Evolutionary conservation across 1,140 invertebrate species (phyloP).

Genomic region (Drosophila biarmipes): DNA sequence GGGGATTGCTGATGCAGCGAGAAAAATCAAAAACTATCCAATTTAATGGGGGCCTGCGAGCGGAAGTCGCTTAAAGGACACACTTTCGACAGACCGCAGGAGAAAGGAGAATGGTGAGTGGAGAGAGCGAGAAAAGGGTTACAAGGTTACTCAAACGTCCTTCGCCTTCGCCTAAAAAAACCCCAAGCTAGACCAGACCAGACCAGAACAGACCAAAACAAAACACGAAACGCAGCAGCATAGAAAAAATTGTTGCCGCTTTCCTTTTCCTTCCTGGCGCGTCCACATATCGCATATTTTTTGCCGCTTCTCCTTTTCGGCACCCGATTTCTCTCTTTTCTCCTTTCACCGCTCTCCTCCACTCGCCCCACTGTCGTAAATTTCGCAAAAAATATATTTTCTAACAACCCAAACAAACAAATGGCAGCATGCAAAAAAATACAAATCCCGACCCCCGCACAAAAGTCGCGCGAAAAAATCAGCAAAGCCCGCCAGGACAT

Average conservation of each 20-base stretch:
- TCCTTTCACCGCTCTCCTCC: conserved; percentile 27
- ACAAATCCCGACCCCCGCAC: conserved; percentile 64
- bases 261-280: conserved; percentile 77
- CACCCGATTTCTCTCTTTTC: conserved; percentile 33
- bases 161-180: conserved; percentile 75
- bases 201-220: conserved; percentile 61
- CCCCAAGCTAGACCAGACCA: conserved; percentile 43
- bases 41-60: conserved; percentile 43
- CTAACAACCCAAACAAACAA: conserved; percentile 82
- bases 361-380: conserved; percentile 36
- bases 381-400: conserved; percentile 81
- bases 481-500: conserved; percentile 30
- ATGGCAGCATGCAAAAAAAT: conserved; percentile 71
- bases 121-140: conserved; percentile 69
- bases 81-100: conserved; percentile 59
- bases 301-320: conserved; percentile 56
- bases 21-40: conserved; percentile 11
- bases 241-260: conserved; percentile 73
- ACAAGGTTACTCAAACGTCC: conserved; percentile 83
- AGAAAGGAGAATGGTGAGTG: conserved; percentile 12
- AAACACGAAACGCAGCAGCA: conserved; percentile 74
- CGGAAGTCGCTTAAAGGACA: conserved; percentile 66
- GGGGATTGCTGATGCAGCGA: neutral
- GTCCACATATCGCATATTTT: conserved; percentile 61
- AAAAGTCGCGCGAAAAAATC: conserved; percentile 78